Conservation (phyloP, 2,888 invertebrate genomes). For the Ametastegia equiseti region DNA sequence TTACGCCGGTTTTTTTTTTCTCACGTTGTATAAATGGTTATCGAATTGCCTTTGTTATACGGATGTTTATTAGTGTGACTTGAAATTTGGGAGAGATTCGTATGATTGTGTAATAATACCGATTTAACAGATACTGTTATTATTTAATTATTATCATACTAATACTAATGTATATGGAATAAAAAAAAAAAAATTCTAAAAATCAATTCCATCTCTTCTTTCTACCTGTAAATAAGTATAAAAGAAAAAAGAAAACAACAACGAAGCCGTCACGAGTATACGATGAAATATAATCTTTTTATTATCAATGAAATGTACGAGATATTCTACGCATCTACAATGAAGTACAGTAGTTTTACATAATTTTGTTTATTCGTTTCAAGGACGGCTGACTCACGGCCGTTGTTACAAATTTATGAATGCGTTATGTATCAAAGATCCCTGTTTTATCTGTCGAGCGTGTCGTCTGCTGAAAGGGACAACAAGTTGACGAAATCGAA, state of each 20-base stretch:
- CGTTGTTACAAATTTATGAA: background rate
- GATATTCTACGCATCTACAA: too few relatives aligned
- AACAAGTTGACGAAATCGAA: conserved; percentile 35
- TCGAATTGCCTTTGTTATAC: conserved; percentile 49
- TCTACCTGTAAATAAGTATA: conserved; percentile 47
- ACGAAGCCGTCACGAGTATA: too few relatives aligned
- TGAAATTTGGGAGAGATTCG: conserved; percentile 49
- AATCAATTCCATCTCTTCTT: conserved; percentile 49
- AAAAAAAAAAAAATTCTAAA: conserved; percentile 55
- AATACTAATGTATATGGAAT: conserved; percentile 56
- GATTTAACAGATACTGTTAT: conserved; percentile 62
- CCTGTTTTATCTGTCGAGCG: background rate
- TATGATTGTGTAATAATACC: conserved; percentile 59
- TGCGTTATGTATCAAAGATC: background rate
- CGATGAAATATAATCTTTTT: too few relatives aligned
- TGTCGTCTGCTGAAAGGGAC: conserved; percentile 24
- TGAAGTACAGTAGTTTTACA: too few relatives aligned
- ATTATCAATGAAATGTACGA: too few relatives aligned
- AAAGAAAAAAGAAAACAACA: background rate
- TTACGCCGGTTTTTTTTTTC: background rate
- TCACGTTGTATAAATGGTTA: conserved; percentile 62
- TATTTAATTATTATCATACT: conserved; percentile 55
- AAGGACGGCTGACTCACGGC: background rate
- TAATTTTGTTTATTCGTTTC: background rate
- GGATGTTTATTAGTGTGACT: conserved; percentile 36